Evolutionary conservation across 2,888 invertebrate genomes (phyloP).

Genomic region (Amphipyra berbera): DNA sequence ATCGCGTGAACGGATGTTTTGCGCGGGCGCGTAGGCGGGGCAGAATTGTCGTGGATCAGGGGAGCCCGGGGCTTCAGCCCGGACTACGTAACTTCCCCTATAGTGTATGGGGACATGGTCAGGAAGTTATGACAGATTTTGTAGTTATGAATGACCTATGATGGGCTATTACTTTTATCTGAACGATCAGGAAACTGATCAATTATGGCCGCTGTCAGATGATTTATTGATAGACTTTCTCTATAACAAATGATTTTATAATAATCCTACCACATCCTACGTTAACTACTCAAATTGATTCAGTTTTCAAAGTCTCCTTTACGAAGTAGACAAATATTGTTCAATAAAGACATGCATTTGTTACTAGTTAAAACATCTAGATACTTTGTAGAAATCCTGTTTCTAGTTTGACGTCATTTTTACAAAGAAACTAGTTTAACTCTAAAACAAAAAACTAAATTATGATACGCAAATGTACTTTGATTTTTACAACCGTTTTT

Average conservation of each 20-base stretch:
- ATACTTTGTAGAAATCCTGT: not conserved
- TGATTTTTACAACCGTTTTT: no score
- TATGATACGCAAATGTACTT: no score
- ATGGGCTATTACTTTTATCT: conserved; percentile 2
- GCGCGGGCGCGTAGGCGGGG: conserved; percentile 76
- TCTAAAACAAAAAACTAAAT: not conserved
- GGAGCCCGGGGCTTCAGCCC: conserved; percentile 30
- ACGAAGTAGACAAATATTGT: not conserved
- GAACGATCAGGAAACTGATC: not conserved
- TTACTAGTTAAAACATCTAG: not conserved
- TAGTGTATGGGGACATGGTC: not conserved
- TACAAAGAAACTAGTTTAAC: not conserved
- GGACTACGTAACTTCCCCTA: conserved; percentile 6
- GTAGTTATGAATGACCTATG: conserved; percentile 10
- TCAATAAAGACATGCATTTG: not conserved
- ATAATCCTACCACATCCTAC: not conserved
- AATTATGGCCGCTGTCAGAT: not conserved
- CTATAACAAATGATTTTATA: not conserved
- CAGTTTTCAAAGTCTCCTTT: not conserved
- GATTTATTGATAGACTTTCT: conserved; percentile 7
- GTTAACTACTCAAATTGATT: not conserved
- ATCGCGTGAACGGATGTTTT: conserved; percentile 81
- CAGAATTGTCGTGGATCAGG: conserved; percentile 56
- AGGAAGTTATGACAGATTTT: conserved; percentile 13
- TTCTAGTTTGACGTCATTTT: not conserved